Evolutionary conservation across 2,888 invertebrate species (phyloP).

Genomic region (Hypomecis atomaria): DNA sequence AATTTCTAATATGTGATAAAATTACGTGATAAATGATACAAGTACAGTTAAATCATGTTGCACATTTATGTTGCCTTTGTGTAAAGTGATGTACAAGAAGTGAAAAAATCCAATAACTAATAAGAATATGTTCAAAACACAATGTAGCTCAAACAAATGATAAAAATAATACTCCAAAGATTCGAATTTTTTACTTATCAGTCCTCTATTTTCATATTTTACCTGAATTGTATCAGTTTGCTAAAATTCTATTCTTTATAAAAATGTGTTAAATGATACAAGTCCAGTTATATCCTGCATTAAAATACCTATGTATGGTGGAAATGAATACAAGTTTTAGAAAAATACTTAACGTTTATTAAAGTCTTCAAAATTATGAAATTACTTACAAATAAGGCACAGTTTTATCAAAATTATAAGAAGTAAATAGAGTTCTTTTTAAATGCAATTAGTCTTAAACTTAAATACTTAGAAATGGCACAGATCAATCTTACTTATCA

Average conservation of each 20-base stretch:
- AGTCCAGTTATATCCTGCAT: constrained; percentile 16
- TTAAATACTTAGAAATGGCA: constrained; percentile 15
- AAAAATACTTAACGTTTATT: constrained; percentile 11
- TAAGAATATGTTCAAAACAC: constrained; percentile 13
- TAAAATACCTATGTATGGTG: constrained; percentile 17
- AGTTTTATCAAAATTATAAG: constrained; percentile 9
- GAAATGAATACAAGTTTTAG: constrained; percentile 12
- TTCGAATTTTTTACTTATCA: constrained; percentile 17
- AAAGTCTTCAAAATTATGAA: constrained; percentile 8
- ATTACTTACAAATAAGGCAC: constrained; percentile 6
- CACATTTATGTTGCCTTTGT: constrained; percentile 26
- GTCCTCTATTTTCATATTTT: constrained; percentile 14
- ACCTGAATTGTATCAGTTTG: constrained; percentile 27
- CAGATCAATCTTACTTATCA: constrained; percentile 11
- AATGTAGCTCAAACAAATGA: constrained; percentile 25
- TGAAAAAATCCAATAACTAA: constrained; percentile 15
- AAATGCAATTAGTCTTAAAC: constrained; percentile 20
- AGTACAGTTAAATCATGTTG: constrained; percentile 30
- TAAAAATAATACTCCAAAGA: constrained; percentile 21
- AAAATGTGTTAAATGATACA: constrained; percentile 24
- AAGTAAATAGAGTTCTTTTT: constrained; percentile 11
- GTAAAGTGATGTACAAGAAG: constrained; percentile 31
- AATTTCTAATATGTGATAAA: constrained; percentile 21
- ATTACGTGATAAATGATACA: constrained; percentile 30
- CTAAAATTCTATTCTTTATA: constrained; percentile 21